These are phyloP conservation scores for Bursaphelenchus okinawaensis DNA, from an alignment of 2,888 invertebrate genomes.

Conservation along the genomic window DNA sequence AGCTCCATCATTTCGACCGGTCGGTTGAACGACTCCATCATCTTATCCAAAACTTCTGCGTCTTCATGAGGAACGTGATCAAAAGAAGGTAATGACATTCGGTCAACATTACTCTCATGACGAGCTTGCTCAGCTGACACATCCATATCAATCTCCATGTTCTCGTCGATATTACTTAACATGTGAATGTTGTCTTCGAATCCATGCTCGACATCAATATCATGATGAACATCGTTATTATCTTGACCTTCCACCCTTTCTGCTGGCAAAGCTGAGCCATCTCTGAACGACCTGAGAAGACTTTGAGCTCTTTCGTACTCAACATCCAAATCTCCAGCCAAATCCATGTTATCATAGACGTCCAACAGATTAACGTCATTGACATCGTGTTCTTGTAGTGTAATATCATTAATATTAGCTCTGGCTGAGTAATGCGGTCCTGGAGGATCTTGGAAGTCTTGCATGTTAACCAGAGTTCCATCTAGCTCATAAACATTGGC, in stretches of 20 bases:
- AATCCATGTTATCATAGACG: not conserved
- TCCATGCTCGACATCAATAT: no score
- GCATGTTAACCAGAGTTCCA: not conserved
- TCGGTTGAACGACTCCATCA: no score
- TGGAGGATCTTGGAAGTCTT: not conserved
- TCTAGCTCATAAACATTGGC: not conserved
- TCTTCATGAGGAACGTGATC: not conserved
- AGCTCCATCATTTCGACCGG: no score
- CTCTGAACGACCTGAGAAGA: not conserved
- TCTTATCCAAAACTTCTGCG: not conserved
- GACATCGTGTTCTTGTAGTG: not conserved
- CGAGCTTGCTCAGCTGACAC: not conserved
- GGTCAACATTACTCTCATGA: not conserved
- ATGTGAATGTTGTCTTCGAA: no score
- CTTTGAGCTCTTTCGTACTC: not conserved
- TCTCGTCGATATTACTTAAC: no score
- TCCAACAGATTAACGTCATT: not conserved
- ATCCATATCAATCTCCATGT: not conserved
- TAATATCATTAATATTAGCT: not conserved
- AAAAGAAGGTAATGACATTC: not conserved
- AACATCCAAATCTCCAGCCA: not conserved
- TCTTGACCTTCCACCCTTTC: no score
- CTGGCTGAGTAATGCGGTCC: not conserved
- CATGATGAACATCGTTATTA: not conserved
- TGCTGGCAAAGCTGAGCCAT: no score